Percentiles rank a stretch among this genome's conserved stretches.
phyloP scores from a whole-genome alignment of 2,888 invertebrate genomes.

The Euspilapteryx auroguttella region DNA sequence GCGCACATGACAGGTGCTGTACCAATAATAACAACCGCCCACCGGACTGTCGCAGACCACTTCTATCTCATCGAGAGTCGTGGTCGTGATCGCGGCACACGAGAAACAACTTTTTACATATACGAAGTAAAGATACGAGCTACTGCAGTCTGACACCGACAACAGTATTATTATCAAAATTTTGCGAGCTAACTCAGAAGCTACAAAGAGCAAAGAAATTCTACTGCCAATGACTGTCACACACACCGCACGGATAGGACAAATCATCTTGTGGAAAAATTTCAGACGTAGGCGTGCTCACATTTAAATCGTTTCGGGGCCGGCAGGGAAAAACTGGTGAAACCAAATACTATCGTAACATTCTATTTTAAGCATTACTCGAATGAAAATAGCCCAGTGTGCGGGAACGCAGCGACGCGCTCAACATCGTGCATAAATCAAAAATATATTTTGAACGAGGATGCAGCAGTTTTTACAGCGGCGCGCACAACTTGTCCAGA shows the following conservation, averaged over 20 bases:
- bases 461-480: conserved; percentile 24
- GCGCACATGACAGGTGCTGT: conserved; percentile 16
- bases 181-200: no score
- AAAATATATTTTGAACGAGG: conserved; percentile 46
- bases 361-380: conserved; percentile 60
- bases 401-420: conserved; percentile 54
- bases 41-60: no score
- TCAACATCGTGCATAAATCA: conserved; percentile 51
- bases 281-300: conserved; percentile 42
- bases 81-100: no score
- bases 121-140: no score
- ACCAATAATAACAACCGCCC: conserved; percentile 6
- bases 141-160: no score
- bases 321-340: conserved; percentile 58
- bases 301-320: no score
- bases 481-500: conserved; percentile 13
- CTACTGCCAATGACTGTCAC: conserved; percentile 26
- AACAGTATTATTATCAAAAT: no score
- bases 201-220: no score
- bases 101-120: no score
- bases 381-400: conserved; percentile 53
- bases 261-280: conserved; percentile 27
- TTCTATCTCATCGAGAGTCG: no score
- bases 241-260: conserved; percentile 16
- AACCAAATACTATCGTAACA: conserved; percentile 61